A percentile compares a stretch with the other conserved stretches of the same genome.
Evolutionary conservation across 2,797 vertebrate genomes (phyloP).

Genomic region (Coranthus polyacanthus): DNA sequence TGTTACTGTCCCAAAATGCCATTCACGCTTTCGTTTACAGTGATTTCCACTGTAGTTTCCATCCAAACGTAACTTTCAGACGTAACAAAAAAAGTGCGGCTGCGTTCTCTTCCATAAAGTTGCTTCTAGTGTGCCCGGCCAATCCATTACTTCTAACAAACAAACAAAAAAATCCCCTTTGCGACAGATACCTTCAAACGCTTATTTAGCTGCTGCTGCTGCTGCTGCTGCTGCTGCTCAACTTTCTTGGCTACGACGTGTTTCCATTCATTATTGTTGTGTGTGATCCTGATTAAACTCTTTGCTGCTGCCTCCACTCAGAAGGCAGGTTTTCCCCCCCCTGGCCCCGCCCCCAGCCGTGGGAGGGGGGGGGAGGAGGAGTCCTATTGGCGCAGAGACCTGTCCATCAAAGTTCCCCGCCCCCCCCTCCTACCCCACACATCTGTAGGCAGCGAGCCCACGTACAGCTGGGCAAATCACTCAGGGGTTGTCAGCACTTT

Average conservation of each 20-base stretch:
- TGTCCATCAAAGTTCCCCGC: conserved; percentile 54
- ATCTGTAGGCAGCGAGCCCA: conserved; percentile 62
- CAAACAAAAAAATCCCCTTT: background rate
- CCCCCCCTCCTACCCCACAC: conserved; percentile 51
- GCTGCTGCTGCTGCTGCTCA: conserved; percentile 42
- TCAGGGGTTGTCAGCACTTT: conserved; percentile 12
- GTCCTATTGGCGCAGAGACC: conserved; percentile 40
- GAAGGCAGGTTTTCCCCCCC: conserved; percentile 53
- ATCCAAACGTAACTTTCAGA: conserved; percentile 57
- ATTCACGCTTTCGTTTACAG: conserved; percentile 65
- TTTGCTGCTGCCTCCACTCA: conserved; percentile 73
- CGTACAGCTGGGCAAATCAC: conserved; percentile 43
- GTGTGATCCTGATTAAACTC: conserved; percentile 77
- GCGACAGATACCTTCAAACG: conserved; percentile 51
- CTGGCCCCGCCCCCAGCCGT: conserved; percentile 58
- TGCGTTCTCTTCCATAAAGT: conserved; percentile 61
- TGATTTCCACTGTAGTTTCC: conserved; percentile 49
- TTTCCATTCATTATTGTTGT: conserved; percentile 87
- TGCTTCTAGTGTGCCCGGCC: conserved; percentile 59
- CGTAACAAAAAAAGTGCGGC: conserved; percentile 57
- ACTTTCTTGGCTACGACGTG: conserved; percentile 80
- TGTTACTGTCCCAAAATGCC: conserved; percentile 60
- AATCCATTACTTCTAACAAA: conserved; percentile 83
- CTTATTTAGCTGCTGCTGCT: conserved; percentile 51
- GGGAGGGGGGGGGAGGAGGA: background rate